These are phyloP conservation scores for Drosophila ercepeae DNA, from an alignment of 1,140 invertebrate genomes.

Conservation along the genomic window DNA sequence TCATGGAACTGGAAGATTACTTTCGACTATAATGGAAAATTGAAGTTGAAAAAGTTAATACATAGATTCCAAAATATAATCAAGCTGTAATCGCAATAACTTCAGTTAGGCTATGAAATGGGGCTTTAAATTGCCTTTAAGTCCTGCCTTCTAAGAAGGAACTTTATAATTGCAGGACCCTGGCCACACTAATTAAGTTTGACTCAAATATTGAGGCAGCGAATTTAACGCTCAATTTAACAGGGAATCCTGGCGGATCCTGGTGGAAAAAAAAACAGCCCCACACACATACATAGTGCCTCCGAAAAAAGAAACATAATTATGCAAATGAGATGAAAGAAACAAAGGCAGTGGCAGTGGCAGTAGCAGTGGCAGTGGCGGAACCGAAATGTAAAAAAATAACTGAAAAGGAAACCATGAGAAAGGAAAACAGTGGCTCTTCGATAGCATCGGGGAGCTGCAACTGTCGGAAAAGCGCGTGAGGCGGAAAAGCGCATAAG, in stretches of 20 bases:
- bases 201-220: constrained; percentile 64
- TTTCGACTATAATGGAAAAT: constrained; percentile 7
- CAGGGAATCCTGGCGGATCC: constrained; percentile 6
- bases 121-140: not conserved
- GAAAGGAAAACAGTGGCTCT: constrained; percentile 32
- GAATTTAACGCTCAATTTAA: constrained; percentile 75
- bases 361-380: constrained; percentile 1
- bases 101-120: not conserved
- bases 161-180: constrained; percentile 1
- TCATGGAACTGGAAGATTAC: constrained; percentile 21
- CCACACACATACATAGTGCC: constrained; percentile 10
- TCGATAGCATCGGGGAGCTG: constrained; percentile 57
- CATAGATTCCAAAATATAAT: not conserved
- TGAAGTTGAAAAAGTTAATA: constrained; percentile 4
- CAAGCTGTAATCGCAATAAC: not conserved
- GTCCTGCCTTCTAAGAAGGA: not conserved
- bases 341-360: constrained; percentile 22
- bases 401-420: constrained; percentile 9
- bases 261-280: constrained; percentile 6
- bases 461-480: constrained; percentile 66
- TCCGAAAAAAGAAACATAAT: constrained; percentile 58
- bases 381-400: constrained; percentile 1
- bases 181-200: constrained; percentile 59
- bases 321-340: constrained; percentile 61
- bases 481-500: constrained; percentile 78